These are phyloP conservation scores for Drosophila anceps DNA, from an alignment of 2,888 invertebrate species.

Conservation along the genomic window DNA sequence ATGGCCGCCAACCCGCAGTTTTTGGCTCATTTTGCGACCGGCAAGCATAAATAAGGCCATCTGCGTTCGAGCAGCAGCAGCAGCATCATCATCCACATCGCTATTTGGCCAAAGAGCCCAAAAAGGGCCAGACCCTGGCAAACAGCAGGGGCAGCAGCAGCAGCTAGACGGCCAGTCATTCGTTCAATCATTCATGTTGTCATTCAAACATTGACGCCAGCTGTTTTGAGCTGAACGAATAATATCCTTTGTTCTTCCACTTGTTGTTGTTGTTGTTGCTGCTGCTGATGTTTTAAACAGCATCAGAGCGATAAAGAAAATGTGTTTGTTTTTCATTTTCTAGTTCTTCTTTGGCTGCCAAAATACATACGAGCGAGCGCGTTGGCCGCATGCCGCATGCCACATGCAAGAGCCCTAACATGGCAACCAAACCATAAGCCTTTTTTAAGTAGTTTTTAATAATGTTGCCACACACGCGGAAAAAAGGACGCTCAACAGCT, in stretches of 20 bases:
- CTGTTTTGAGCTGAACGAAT: conserved; percentile 43
- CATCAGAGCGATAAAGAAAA: conserved; percentile 62
- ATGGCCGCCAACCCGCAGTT: conserved; percentile 67
- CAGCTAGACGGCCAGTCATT: conserved; percentile 46
- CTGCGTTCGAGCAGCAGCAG: conserved; percentile 36
- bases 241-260: conserved; percentile 34
- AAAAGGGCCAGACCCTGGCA: conserved; percentile 2
- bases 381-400: conserved; percentile 14
- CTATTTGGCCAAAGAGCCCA: conserved; percentile 61
- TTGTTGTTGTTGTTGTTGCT: conserved; percentile 16
- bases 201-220: conserved; percentile 75
- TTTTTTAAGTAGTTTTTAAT: conserved; percentile 75
- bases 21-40: conserved; percentile 69
- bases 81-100: conserved; percentile 38
- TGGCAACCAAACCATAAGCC: conserved; percentile 51
- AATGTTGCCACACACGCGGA: conserved; percentile 71
- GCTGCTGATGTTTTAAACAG: conserved; percentile 51
- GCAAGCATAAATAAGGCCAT: conserved; percentile 66
- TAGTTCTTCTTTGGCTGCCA: conserved; percentile 53
- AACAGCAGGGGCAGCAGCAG: conserved; percentile 3
- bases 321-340: conserved; percentile 78
- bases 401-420: conserved; percentile 17
- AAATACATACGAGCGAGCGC: conserved; percentile 32
- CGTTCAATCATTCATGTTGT: conserved; percentile 72
- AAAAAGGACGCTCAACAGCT: conserved; percentile 54